Evolutionary conservation across 2,888 invertebrate species (phyloP), one percentile per base, ranked within the genome.

Genomic region (Andrena trimmerana): DNA sequence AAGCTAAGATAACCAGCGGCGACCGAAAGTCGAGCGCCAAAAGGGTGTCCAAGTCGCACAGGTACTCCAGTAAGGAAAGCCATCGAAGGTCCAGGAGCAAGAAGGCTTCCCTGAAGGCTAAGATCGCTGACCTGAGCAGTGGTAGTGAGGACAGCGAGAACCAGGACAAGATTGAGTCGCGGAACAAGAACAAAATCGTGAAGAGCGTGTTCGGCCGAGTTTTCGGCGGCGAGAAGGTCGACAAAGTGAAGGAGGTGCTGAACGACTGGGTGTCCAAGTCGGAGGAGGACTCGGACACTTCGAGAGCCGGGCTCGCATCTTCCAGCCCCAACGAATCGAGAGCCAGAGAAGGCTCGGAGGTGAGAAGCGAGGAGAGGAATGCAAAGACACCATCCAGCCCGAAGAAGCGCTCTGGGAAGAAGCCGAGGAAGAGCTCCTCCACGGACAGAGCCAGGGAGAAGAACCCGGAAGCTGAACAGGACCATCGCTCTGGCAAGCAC

Each of bases 221-320:
- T 0, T 93, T 94, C 31, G 90, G 88, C 0, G 90, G 92, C 13
- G 94, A 94, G 31, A 94, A 93, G 62, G 66, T 86, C 0, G 93
- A 93, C 57, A 93, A 93, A 66, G 92, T 93, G 0, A 92, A 92
- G 33, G 93, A 93, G 33, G 93, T 93, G 0, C 65, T 93, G 27
- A 93, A 93, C 20, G 93, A 93, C 63, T 93, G 93, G 93, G 91
- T 93, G 2, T 93, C 92, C 0, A 90, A 91, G 8, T 93, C 93
- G 2, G 93, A 92, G 33, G 90, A 90, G 8, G 92, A 92, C 24
- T 90, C 90, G 2, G 90, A 90, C 10, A 73, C 79, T 1, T 83
- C 87, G 0, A 87, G 72, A 10, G 36, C 63, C 0, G 72, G 52
- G 1, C 60, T 74, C 3, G 27, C 16, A 1, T 31, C 52, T 1